These are phyloP conservation scores for Cavia aperea DNA, from an alignment of 2,113 vertebrate species.

Conservation along the genomic window DNA sequence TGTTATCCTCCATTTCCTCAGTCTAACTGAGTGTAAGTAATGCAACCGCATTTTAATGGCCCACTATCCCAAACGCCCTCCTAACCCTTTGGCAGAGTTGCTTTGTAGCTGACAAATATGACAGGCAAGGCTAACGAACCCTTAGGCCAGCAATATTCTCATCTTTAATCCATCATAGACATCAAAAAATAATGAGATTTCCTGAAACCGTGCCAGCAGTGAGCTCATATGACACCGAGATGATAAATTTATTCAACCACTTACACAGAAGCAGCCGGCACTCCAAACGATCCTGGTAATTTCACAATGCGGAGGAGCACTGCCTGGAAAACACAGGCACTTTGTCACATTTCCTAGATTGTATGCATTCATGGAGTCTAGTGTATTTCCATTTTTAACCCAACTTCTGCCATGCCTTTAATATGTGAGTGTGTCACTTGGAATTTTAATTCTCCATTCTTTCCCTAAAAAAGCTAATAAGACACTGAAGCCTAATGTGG, in stretches of 20 bases:
- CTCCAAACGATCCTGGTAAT: slow-evolving; percentile 29
- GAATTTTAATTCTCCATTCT: slow-evolving; percentile 19
- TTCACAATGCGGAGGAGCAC: background rate
- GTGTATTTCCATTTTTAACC: slow-evolving; percentile 45
- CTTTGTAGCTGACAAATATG: slow-evolving; percentile 73
- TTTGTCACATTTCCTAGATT: background rate
- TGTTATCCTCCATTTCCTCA: slow-evolving; percentile 70
- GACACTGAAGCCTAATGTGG: background rate
- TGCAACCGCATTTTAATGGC: slow-evolving; percentile 71
- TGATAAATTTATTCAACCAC: slow-evolving; percentile 72
- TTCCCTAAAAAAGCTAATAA: background rate
- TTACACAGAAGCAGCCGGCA: slow-evolving; percentile 57
- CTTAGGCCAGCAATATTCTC: slow-evolving; percentile 74
- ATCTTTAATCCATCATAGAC: slow-evolving; percentile 76
- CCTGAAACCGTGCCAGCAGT: slow-evolving; percentile 71
- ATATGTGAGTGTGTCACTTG: background rate
- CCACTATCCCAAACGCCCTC: slow-evolving; percentile 61
- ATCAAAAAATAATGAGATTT: slow-evolving; percentile 78
- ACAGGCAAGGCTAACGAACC: slow-evolving; percentile 70
- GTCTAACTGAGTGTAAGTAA: slow-evolving; percentile 69
- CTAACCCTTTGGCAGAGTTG: slow-evolving; percentile 65
- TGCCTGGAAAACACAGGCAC: background rate
- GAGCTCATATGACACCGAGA: slow-evolving; percentile 71
- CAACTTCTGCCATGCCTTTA: background rate
- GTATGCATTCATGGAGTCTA: background rate